Evolutionary conservation across 2,888 invertebrate species (phyloP), one percentile per base, ranked within the genome.

Genomic region (Lochmaea crataegi): DNA sequence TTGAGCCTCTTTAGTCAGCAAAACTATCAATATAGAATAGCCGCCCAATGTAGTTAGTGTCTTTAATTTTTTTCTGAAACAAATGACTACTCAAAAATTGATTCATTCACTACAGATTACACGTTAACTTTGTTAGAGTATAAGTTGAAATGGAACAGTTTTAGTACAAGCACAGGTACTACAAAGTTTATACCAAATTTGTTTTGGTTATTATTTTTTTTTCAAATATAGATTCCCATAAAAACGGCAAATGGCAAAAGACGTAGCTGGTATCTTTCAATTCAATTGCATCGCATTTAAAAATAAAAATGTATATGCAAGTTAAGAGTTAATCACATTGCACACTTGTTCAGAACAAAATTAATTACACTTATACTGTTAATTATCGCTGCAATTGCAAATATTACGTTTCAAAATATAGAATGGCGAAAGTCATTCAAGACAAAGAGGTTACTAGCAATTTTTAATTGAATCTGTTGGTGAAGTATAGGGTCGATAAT

Each of bases 371-470:
- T 69, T 64, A 64, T 32, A 69, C 42, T 56, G 64, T 65, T 64
- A 65, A 14, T 70, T 63, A 56, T 69, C 63, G 18, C 42, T 9
- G 61, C 16, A 42, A 63, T 42, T 63, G 53, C 53, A 57, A 68
- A 64, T 65, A 64, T 57, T 65, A 68, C 53, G 73, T 65, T 73
- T 69, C 69, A 73, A 65, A 72, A 72, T 14, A 68, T 72, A 68
- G 68, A 73, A 73, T 73, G 69, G 73, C 73, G 73, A 65, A 72
- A 41, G 69, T 61, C 65, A 41, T 63, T 41, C 42, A 42, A n/a
- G 2, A 12, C 16, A 41, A 16, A 63, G 12, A 41, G 10, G n/a
- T 45, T 42, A 22, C 18, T 16, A 42, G 53, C 18, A 53, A 26
- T 22, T 65, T 57, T 53, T 53, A 53, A 53, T 18, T 16, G 18